A percentile compares a stretch with the other conserved stretches of the same genome.
These are phyloP conservation scores for Hololepta plana DNA, from an alignment of 2,888 invertebrate genomes.

Conservation along the genomic window DNA sequence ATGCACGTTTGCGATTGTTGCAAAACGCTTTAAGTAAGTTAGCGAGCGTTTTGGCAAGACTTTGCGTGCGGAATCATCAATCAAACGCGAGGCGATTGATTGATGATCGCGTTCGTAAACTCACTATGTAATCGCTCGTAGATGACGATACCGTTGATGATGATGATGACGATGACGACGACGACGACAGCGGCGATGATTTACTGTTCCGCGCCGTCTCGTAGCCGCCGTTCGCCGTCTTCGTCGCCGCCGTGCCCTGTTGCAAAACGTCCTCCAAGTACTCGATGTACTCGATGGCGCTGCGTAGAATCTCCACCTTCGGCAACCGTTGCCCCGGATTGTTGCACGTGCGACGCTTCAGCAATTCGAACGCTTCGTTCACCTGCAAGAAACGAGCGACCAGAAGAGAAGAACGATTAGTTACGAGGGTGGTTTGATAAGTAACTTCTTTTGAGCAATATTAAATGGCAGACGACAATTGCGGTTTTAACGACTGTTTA, in stretches of 20 bases:
- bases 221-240: too few relatives aligned
- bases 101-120: constrained; percentile 7
- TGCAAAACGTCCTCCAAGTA: constrained; percentile 68
- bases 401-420: background rate
- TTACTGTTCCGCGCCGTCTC: constrained; percentile 9
- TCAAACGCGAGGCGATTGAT: too few relatives aligned
- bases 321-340: constrained; percentile 93
- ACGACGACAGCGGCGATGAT: constrained; percentile 1
- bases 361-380: constrained; percentile 93
- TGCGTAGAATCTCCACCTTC: constrained; percentile 91
- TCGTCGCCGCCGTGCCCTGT: constrained; percentile 30
- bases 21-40: too few relatives aligned
- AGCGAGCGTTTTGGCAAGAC: too few relatives aligned
- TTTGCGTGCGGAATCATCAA: too few relatives aligned
- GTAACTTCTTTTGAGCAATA: background rate
- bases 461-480: constrained; percentile 1
- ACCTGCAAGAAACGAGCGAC: constrained; percentile 38
- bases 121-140: constrained; percentile 12
- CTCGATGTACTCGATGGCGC: constrained; percentile 97
- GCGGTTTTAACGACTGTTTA: too few relatives aligned
- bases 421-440: too few relatives aligned
- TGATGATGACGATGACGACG: constrained; percentile 3
- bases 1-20: too few relatives aligned
- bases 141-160: constrained; percentile 9
- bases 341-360: constrained; percentile 82